These are phyloP conservation scores for Agrotis segetum DNA, from an alignment of 2,888 invertebrate species.

Conservation along the genomic window DNA sequence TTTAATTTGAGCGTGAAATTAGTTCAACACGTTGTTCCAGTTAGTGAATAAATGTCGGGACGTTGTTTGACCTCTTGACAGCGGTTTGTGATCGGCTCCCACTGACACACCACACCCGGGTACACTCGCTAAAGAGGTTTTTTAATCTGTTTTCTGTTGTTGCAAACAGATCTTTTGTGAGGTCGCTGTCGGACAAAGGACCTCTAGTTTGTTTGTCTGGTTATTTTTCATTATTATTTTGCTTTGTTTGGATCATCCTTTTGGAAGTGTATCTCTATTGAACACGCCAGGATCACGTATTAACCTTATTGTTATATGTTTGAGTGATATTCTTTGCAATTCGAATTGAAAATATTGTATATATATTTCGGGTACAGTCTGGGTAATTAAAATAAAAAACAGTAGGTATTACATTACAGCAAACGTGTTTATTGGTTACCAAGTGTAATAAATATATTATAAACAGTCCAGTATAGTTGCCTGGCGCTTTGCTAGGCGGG, in stretches of 20 bases:
- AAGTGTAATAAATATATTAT: slow-evolving; percentile 73
- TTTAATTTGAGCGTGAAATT: slow-evolving; percentile 8
- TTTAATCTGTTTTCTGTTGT: not conserved
- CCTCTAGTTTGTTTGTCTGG: not conserved
- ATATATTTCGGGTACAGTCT: not conserved
- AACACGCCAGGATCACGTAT: not conserved
- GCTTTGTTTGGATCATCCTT: not conserved
- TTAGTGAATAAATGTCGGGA: slow-evolving; percentile 3
- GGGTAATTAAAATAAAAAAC: slow-evolving; percentile 55
- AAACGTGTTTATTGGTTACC: slow-evolving; percentile 76
- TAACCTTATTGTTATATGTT: no score
- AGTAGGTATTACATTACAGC: slow-evolving; percentile 73
- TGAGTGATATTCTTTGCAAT: not conserved
- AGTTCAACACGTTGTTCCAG: not conserved
- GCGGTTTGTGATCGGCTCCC: not conserved
- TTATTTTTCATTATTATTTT: slow-evolving; percentile 1
- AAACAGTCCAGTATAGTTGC: slow-evolving; percentile 70
- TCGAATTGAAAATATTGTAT: not conserved
- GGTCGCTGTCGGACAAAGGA: not conserved
- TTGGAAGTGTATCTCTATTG: not conserved
- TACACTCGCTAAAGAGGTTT: not conserved
- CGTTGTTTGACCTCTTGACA: not conserved
- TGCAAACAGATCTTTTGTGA: not conserved
- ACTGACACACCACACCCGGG: no score
- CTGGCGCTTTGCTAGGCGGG: slow-evolving; percentile 66